These are phyloP conservation scores for Apodemus agrarius DNA, from an alignment of 2,797 vertebrate species.

Conservation along the genomic window DNA sequence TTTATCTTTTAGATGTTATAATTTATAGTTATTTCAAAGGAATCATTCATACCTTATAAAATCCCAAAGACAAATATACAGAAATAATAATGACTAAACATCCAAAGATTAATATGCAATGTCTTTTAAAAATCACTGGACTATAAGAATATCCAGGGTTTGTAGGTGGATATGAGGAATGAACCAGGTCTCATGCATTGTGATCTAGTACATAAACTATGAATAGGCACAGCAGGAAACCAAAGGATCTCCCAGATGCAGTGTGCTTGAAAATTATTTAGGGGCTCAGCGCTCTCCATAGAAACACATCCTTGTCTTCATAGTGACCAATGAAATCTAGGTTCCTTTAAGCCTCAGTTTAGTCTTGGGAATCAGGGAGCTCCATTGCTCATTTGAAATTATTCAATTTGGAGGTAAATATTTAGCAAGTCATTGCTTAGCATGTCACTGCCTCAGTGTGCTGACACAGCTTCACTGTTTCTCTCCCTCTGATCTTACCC, in stretches of 20 bases:
- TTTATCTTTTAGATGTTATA: background rate
- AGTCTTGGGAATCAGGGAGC: background rate
- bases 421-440: background rate
- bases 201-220: background rate
- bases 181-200: background rate
- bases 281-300: fast-evolving
- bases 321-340: background rate
- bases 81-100: background rate
- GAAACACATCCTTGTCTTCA: background rate
- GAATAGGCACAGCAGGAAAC: background rate
- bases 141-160: background rate
- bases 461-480: background rate
- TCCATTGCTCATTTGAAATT: background rate
- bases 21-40: background rate
- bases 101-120: background rate
- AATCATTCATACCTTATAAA: background rate
- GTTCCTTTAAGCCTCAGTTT: background rate
- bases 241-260: background rate
- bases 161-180: background rate
- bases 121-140: background rate
- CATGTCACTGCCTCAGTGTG: background rate
- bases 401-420: background rate
- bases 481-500: background rate
- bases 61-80: background rate
- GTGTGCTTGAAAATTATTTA: background rate